Evolutionary conservation across 2,113 vertebrate genomes (phyloP), one percentile per base, ranked within the genome.

Genomic region (Ramphastos sulfuratus): DNA sequence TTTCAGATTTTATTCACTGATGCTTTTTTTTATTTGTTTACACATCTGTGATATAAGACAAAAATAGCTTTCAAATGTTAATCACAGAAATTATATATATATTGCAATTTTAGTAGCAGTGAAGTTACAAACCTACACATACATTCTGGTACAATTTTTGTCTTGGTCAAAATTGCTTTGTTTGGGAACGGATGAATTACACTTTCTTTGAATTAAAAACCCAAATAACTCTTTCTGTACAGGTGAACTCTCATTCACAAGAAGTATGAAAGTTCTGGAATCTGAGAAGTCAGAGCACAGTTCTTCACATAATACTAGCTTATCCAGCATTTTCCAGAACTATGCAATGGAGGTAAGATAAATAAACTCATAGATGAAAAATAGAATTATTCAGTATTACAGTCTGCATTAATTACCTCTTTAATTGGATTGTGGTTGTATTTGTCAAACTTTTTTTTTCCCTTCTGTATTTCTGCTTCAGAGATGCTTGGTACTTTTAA

Each of bases 281-380:
- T 98, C 98, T 37, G 99, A 98, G 80, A 98, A 98, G 87, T 98
- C 98, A 85, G 98, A 99, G 72, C 98, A 98, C 66, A 96, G 97
- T 82, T 99, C 98, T 70, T 99, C 98, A 39, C 98, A 98, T 92
- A 98, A 99, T 74, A 98, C 98, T 52, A 99, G 99, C 95, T 98
- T 99, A 90, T 99, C 98, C 27, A 99, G 99, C 97, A 99, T 99
- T 95, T 99, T 98, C 96, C 99, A 99, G 96, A 99, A 99, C 95
- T 99, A 97, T 95, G 98, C 99, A 31, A 98, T 99, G 96, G 99
- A 99, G 99, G 99, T 99, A 96, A 97, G 79, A 90, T 54, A 70
- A 80, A 78, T 78, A 58, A 72, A 70, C 35, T 84, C 6, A 15
- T 13, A 88, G 39, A 50, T 66, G 17, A 87, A 89, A 85, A 3